Base-by-base conservation (phyloP, 2,888 invertebrate species). In the Gymnosoma rotundatum region DNA sequence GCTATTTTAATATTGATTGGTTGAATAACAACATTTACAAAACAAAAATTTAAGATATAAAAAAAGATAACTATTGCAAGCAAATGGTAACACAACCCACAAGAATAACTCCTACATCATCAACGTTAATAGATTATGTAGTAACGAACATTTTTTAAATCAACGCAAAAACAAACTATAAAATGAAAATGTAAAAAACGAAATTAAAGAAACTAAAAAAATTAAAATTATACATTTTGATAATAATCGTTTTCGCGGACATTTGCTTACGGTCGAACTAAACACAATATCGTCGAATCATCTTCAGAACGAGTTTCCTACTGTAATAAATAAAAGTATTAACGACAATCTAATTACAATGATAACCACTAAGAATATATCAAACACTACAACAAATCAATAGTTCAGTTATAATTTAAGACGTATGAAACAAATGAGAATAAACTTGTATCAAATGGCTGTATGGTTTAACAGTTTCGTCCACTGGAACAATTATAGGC, bases 391-490 rank as follows among this genome's bases (percentile, higher is more conserved):
- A 16, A 50, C 9, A 64, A 45, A 52, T 14, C 32, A 50, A n/a
- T 67, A 18, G 52, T 67, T 52, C 21, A 54, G 12, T 54, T 42
- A 69, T 42, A 42, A 54, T 56, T 42, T 69, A 56, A 69, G 42
- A 56, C 0, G 1, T 42, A 69, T 69, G 69, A 69, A 69, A 56
- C 16, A 69, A 69, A 56, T 10, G 5, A 56, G 42, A 32, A 32
- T 32, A 32, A 32, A 32, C 25, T 32, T 32, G 25, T 32, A 32
- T 32, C 25, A 32, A 32, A 32, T 32, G 25, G 25, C 25, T 32
- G 25, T 32, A 4, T 32, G 3, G 25, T 32, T 32, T 32, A 32
- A 32, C 25, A 32, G 25, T 32, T 32, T 32, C 25, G 25, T 32
- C 5, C 25, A 32, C 25, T 32, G 25, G 25, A 32, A 32, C 25